Base-by-base conservation (phyloP, 2,113 vertebrate genomes). In the Andinoacara biseriatus region DNA sequence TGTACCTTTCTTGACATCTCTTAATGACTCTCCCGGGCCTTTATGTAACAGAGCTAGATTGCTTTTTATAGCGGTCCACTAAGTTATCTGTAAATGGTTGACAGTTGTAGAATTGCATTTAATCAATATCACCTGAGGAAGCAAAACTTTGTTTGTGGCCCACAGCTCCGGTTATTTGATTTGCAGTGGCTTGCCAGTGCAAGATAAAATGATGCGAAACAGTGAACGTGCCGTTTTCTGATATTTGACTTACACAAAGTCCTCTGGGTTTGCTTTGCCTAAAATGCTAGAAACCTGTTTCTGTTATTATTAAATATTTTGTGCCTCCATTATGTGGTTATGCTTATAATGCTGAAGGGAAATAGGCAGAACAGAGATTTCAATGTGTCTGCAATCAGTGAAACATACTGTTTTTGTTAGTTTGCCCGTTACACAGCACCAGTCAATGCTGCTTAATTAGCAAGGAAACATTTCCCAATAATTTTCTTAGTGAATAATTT, bases 401-500 rank as follows among this genome's bases (percentile, higher is more conserved):
- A 43, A 69, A 40, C 31, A 24, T 31, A 9, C 49, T 52, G 43
- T 62, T 57, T 69, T 58, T 84, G 22, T 43, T 38, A 43, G 58
- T 56, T n/a, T 49, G 5, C 76, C 35, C 67, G 40, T 74, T 76
- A 40, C 24, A 24, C 26, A 81, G 67, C 40, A 8, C 17, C 46
- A 61, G 61, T 72, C 58, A 43, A 17, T 79, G 33, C 58, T 87
- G 74, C 49, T 59, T 83, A 49, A 84, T 83, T 58, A 63, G 67
- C 46, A 31, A 31, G 63, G 35, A 49, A 87, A 62, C 24, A 46
- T 74, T 52, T 76, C 20, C 18, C 13, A 61, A 69, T 74, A 29
- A 65, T 78, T 74, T 81, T 58, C 78, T 69, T 1, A 43, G 74
- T 78, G 49, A 74, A 49, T 80, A 77, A 83, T 79, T 69, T 72